Percentiles rank a stretch among this genome's conserved stretches.
phyloP scores from a whole-genome alignment of 2,888 invertebrate species.

The Chesias legatella region DNA sequence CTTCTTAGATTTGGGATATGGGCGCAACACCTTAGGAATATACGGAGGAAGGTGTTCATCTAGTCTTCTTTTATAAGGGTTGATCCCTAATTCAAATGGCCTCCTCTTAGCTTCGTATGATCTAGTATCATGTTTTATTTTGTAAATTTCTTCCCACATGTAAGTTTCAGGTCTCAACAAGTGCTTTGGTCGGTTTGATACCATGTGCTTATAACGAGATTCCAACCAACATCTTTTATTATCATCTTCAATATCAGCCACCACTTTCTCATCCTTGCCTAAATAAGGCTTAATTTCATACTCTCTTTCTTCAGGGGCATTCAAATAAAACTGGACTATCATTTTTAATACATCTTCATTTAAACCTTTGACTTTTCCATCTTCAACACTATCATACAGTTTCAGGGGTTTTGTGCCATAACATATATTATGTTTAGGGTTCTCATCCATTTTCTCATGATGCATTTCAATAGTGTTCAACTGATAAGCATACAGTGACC shows the following conservation, averaged over 20 bases:
- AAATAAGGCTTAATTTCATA: conserved; percentile 88
- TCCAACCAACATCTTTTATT: conserved; percentile 87
- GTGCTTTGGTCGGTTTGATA: conserved; percentile 84
- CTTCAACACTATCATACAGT: conserved; percentile 87
- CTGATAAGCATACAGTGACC: conserved; percentile 95
- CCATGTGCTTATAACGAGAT: conserved; percentile 83
- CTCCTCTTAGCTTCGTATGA: conserved; percentile 84
- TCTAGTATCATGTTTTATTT: conserved; percentile 85
- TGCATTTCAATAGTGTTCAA: conserved; percentile 90
- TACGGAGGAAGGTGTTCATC: conserved; percentile 85
- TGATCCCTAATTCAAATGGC: conserved; percentile 83
- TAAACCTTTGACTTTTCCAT: conserved; percentile 86
- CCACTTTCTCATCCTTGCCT: conserved; percentile 72
- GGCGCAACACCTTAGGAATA: conserved; percentile 84
- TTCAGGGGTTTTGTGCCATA: conserved; percentile 87
- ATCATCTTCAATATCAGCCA: conserved; percentile 85
- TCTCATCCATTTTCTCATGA: conserved; percentile 81
- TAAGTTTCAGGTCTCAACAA: conserved; percentile 84
- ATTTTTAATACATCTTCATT: conserved; percentile 88
- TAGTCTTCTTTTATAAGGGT: conserved; percentile 82
- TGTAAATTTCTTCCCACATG: conserved; percentile 91
- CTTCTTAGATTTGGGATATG: conserved; percentile 81
- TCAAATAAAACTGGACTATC: conserved; percentile 87
- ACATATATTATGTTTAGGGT: conserved; percentile 88
- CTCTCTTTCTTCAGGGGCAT: conserved; percentile 82